A percentile compares a stretch with the other conserved stretches of the same genome.
Evolutionary conservation across 2,888 invertebrate genomes (phyloP).

Genomic region (Synanthedon andrenaeformis): DNA sequence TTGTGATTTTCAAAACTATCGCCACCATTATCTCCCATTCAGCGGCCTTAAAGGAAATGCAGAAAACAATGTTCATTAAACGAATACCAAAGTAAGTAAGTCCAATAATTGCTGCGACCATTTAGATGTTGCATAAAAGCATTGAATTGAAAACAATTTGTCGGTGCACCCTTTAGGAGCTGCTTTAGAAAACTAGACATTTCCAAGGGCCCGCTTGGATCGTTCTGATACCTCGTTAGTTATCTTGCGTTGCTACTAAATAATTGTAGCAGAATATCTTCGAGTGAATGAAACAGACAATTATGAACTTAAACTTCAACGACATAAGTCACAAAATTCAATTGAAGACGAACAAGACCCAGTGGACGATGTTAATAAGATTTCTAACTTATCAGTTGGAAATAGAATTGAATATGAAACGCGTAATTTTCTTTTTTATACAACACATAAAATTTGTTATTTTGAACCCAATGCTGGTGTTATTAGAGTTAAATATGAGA

Average conservation of each 20-base stretch:
- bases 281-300: slow-evolving; percentile 3
- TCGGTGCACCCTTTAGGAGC: slow-evolving; percentile 50
- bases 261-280: slow-evolving; percentile 50
- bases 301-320: slow-evolving; percentile 11
- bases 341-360: slow-evolving; percentile 1
- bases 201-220: slow-evolving; percentile 50
- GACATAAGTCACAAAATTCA: slow-evolving; percentile 15
- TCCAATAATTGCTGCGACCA: slow-evolving; percentile 43
- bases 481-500: slow-evolving; percentile 17
- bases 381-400: slow-evolving; percentile 30
- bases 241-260: slow-evolving; percentile 52
- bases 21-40: slow-evolving; percentile 45
- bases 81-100: slow-evolving; percentile 52
- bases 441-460: slow-evolving; percentile 8
- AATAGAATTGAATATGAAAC: slow-evolving; percentile 36
- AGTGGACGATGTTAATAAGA: slow-evolving; percentile 19
- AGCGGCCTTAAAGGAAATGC: slow-evolving; percentile 26
- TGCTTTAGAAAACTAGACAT: slow-evolving; percentile 43
- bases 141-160: slow-evolving; percentile 61
- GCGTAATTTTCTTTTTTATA: slow-evolving; percentile 18
- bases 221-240: slow-evolving; percentile 61
- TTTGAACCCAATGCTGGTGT: slow-evolving; percentile 14
- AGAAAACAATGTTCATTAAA: slow-evolving; percentile 66
- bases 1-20: not conserved
- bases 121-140: slow-evolving; percentile 40